Evolutionary conservation across 2,113 vertebrate genomes (phyloP).

Genomic region (Pygoscelis adeliae): DNA sequence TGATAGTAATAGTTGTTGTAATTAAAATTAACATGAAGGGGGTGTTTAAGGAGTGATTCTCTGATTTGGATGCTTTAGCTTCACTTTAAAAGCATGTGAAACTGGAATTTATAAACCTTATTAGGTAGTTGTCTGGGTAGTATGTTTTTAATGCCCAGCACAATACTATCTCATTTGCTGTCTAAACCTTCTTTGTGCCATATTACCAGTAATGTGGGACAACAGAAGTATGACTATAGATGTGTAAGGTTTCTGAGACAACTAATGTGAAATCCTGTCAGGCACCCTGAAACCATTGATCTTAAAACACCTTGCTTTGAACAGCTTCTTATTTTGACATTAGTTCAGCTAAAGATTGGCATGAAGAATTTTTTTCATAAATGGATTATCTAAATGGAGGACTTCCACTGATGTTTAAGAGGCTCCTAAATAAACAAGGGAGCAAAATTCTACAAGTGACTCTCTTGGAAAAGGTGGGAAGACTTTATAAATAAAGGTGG

Average conservation of each 20-base stretch:
- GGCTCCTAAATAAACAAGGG: not conserved
- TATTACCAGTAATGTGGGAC: not conserved
- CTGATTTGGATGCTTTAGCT: not conserved
- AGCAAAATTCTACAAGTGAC: not conserved
- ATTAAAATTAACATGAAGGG: constrained; percentile 63
- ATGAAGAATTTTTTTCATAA: not conserved
- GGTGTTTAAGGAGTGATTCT: not conserved
- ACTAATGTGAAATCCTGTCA: not conserved
- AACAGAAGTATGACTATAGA: not conserved
- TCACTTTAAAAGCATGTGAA: not conserved
- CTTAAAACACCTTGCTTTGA: not conserved
- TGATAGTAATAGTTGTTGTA: constrained; percentile 56
- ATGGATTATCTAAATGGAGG: not conserved
- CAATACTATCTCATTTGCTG: not conserved
- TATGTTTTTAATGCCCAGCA: not conserved
- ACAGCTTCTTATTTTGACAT: not conserved
- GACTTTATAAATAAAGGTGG: not conserved
- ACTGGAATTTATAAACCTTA: not conserved
- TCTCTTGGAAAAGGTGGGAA: not conserved
- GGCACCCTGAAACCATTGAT: not conserved
- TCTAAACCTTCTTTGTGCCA: not conserved
- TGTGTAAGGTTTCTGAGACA: not conserved
- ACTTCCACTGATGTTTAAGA: not conserved
- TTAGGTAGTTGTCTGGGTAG: not conserved
- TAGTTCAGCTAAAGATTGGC: not conserved